Conservation (phyloP, 2,797 vertebrate species). For the Coreius guichenoti region DNA sequence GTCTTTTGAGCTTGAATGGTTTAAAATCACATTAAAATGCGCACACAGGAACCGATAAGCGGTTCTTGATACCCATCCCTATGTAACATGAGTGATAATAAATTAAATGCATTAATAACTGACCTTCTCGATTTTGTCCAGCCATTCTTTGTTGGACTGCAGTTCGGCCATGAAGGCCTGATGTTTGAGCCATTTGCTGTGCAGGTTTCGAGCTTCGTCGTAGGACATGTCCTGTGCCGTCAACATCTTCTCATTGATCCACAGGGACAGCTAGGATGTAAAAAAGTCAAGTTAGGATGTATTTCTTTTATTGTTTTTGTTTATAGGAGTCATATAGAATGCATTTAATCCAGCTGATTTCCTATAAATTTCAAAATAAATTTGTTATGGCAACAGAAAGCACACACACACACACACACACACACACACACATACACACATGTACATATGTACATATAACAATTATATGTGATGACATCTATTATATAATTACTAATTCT, state of each 20-base stretch:
- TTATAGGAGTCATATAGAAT: not conserved
- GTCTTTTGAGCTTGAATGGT: too few species aligned
- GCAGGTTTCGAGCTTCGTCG: constrained; percentile 96
- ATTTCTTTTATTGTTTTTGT: not conserved
- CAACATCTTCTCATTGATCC: constrained; percentile 99
- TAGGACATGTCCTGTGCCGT: constrained; percentile 98
- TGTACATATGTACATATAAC: not conserved
- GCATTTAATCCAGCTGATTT: not conserved
- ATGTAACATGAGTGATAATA: not conserved
- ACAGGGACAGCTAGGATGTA: constrained; percentile 84
- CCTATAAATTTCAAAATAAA: not conserved
- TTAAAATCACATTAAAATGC: too few species aligned
- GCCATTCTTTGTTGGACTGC: constrained; percentile 94
- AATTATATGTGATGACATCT: not conserved
- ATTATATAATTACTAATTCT: constrained; percentile 6
- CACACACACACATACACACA: too few species aligned
- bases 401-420: too few species aligned
- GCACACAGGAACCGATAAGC: too few species aligned
- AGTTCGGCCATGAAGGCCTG: constrained; percentile 98
- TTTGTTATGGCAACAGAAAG: not conserved
- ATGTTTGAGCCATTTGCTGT: constrained; percentile 98
- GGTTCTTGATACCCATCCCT: too few species aligned
- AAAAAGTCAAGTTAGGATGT: not conserved
- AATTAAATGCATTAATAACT: not conserved
- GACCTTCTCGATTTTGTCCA: constrained; percentile 92